phyloP scores from a whole-genome alignment of 2,797 vertebrate genomes.

The Hipposideros larvatus region DNA sequence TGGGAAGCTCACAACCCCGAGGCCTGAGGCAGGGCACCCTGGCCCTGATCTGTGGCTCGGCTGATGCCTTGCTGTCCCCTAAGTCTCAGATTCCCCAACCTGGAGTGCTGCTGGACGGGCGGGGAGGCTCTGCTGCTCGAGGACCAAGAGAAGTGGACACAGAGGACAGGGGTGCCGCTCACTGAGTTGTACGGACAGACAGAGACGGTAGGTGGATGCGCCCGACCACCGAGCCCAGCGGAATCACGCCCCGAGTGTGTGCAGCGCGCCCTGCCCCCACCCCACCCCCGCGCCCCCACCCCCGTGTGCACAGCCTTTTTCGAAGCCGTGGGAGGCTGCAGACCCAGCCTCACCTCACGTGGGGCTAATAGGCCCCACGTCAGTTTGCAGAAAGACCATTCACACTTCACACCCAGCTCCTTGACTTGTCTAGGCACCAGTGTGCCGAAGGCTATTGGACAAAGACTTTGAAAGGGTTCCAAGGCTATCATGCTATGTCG shows the following conservation, averaged over 20 bases:
- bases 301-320: background rate
- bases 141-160: conserved; percentile 89
- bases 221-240: too few species aligned
- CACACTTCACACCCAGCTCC: background rate
- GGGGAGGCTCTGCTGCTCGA: conserved; percentile 91
- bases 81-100: conserved; percentile 89
- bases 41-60: accelerated
- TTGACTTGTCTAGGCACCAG: background rate
- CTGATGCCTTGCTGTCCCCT: background rate
- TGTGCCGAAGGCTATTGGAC: background rate
- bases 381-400: background rate
- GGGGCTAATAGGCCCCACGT: background rate
- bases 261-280: too few species aligned
- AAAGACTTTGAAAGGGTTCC: background rate
- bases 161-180: conserved; percentile 88
- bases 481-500: background rate
- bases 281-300: too few species aligned
- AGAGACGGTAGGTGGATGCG: conserved; percentile 88
- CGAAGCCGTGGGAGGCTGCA: too few species aligned
- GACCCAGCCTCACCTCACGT: too few species aligned
- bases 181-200: conserved; percentile 91
- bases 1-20: background rate
- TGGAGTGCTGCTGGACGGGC: conserved; percentile 88
- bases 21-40: background rate
- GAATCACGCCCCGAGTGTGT: accelerated